Evolutionary conservation across 1,140 invertebrate species (phyloP), one percentile per base, ranked within the genome.

Genomic region (Cotesia typhae): DNA sequence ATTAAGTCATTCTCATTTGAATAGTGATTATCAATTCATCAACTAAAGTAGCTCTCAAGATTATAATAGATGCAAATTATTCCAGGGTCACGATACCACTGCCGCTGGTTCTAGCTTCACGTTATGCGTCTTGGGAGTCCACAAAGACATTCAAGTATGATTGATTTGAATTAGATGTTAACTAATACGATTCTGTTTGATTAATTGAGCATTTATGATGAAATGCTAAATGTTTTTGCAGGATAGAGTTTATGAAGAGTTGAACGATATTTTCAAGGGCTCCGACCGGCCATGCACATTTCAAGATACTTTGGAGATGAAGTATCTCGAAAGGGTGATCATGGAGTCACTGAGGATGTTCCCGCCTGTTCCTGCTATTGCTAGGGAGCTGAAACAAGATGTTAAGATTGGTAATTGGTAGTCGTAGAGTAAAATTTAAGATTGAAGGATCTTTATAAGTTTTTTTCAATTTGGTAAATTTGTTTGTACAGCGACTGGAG

Each of bases 141-240:
- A 94, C 82, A 93, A 92, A 78, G 89, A 95, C 77, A 90, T 93
- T 59, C 92, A 93, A 83, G 85, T 88, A 76, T 28, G 28, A 28
- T 28, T 28, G 28, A 28, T 28, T 28, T 28, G 28, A 28, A 28
- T 28, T 28, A 28, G 28, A 28, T 28, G 28, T 28, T 28, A 28
- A 28, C 28, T 28, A 28, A 28, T 2, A 28, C 28, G 28, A 1
- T 67, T 63, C 17, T 20, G 35, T 88, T 87, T 97, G 99, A 57
- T 97, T 95, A 82, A 99, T 99, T 41, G 99, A 87, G 87, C 99
- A 95, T 37, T 89, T 93, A 76, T 98, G 90, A 79, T 99, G 97
- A 63, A 95, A 89, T 61, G 91, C 89, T 82, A 98, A 3, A 70
- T 51, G 14, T 61, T 70, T 68, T 28, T 37, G 35, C 63, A 84